A percentile compares a stretch with the other conserved stretches of the same genome.
Conservation (phyloP, 2,797 vertebrate genomes). For the Siniperca scherzeri region DNA sequence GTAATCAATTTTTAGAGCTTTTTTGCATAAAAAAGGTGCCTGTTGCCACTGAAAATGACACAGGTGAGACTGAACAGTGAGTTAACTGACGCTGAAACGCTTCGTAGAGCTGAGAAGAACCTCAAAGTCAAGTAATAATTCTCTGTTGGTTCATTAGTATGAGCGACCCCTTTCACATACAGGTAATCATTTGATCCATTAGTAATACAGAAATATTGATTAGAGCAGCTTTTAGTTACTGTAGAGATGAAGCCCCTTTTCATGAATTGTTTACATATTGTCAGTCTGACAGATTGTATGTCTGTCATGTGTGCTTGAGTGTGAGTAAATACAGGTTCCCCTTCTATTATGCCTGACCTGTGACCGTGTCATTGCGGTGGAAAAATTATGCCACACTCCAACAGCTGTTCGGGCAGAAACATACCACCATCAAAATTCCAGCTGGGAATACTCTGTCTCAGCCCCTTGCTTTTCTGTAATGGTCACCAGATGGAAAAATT, state of each 20-base stretch:
- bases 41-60: background rate
- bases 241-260: too few species aligned
- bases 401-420: conserved; percentile 68
- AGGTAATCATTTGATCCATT: background rate
- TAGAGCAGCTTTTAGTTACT: background rate
- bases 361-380: conserved; percentile 41
- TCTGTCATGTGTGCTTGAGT: conserved; percentile 5
- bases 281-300: background rate
- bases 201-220: background rate
- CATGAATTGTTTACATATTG: background rate
- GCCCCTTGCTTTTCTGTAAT: conserved; percentile 37
- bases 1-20: background rate
- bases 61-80: background rate
- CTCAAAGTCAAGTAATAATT: background rate
- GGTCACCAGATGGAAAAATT: conserved; percentile 60
- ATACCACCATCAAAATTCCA: conserved; percentile 57
- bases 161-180: background rate
- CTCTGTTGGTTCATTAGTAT: background rate
- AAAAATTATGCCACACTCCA: conserved; percentile 43
- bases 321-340: conserved; percentile 20
- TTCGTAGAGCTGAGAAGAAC: background rate
- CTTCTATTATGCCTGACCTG: conserved; percentile 8
- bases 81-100: background rate
- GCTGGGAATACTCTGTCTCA: conserved; percentile 53
- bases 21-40: background rate